Conservation (phyloP, 2,888 invertebrate genomes). For the Baronia brevicornis region DNA sequence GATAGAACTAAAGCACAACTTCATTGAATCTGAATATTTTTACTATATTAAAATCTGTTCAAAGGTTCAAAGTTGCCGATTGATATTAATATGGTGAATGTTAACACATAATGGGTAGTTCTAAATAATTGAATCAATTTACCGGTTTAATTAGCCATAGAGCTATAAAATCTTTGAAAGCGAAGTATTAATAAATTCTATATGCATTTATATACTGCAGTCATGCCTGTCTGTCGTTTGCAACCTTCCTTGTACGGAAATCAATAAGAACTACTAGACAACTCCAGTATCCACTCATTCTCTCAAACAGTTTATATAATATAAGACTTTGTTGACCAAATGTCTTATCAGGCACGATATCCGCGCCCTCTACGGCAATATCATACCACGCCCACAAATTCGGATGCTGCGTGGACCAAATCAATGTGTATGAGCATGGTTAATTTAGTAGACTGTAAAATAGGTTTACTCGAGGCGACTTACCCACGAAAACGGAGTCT, state of each 20-base stretch:
- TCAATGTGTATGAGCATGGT: slow-evolving; percentile 1
- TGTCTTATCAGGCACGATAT: slow-evolving; percentile 62
- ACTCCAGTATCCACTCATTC: slow-evolving; percentile 28
- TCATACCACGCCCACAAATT: slow-evolving; percentile 61
- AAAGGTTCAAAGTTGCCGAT: too few species aligned
- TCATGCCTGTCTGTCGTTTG: slow-evolving; percentile 35
- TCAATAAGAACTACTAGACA: slow-evolving; percentile 57
- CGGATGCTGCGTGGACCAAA: slow-evolving; percentile 53
- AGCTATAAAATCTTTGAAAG: too few species aligned
- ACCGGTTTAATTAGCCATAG: too few species aligned
- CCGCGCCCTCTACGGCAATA: slow-evolving; percentile 45
- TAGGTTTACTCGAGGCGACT: slow-evolving; percentile 38
- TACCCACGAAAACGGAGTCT: slow-evolving; percentile 62
- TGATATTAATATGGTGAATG: too few species aligned
- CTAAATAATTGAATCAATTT: too few species aligned
- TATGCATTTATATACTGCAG: slow-evolving; percentile 43
- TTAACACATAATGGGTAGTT: too few species aligned
- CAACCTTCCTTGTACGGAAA: slow-evolving; percentile 42
- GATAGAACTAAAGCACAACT: too few species aligned
- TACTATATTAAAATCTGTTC: too few species aligned
- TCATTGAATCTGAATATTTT: too few species aligned
- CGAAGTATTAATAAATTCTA: too few species aligned
- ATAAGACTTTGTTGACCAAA: slow-evolving; percentile 65
- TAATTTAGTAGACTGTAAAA: slow-evolving; percentile 7
- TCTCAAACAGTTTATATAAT: slow-evolving; percentile 41